These are phyloP conservation scores for Boloria selene DNA, from an alignment of 2,888 invertebrate species.

Conservation along the genomic window DNA sequence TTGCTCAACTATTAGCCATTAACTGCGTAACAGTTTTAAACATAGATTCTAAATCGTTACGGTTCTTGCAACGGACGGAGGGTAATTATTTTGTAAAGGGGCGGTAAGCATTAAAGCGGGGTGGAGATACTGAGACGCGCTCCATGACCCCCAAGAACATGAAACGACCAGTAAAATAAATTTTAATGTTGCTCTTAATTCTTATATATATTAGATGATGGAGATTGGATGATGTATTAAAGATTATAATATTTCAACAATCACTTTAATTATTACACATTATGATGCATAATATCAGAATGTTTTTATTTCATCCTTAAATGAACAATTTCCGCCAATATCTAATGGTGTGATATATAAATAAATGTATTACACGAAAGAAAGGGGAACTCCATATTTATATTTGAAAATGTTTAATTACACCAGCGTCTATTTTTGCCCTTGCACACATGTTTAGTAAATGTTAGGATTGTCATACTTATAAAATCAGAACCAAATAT, in stretches of 20 bases:
- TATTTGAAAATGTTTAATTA: too few relatives aligned
- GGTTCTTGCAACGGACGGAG: slow-evolving; percentile 17
- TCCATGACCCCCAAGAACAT: slow-evolving; percentile 18
- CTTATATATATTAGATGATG: not conserved
- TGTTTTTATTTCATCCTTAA: too few relatives aligned
- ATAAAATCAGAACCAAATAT: too few relatives aligned
- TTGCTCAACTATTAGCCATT: slow-evolving; percentile 12
- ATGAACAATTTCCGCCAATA: too few relatives aligned
- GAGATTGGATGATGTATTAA: not conserved
- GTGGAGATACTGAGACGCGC: slow-evolving; percentile 21
- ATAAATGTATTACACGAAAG: too few relatives aligned
- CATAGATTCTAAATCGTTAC: slow-evolving; percentile 15
- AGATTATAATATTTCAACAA: not conserved
- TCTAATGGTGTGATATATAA: too few relatives aligned
- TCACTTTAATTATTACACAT: too few relatives aligned
- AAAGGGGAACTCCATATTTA: too few relatives aligned
- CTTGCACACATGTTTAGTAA: too few relatives aligned
- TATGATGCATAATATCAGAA: too few relatives aligned
- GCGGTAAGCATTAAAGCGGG: slow-evolving; percentile 17
- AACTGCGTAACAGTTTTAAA: slow-evolving; percentile 20
- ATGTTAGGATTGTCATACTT: too few relatives aligned
- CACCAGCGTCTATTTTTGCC: too few relatives aligned
- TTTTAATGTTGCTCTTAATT: slow-evolving; percentile 9
- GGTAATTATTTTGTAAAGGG: slow-evolving; percentile 27
- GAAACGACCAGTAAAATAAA: slow-evolving; percentile 17